Evolutionary conservation across 2,797 vertebrate species (phyloP).

Genomic region (Schizopygopsis pylzovi): DNA sequence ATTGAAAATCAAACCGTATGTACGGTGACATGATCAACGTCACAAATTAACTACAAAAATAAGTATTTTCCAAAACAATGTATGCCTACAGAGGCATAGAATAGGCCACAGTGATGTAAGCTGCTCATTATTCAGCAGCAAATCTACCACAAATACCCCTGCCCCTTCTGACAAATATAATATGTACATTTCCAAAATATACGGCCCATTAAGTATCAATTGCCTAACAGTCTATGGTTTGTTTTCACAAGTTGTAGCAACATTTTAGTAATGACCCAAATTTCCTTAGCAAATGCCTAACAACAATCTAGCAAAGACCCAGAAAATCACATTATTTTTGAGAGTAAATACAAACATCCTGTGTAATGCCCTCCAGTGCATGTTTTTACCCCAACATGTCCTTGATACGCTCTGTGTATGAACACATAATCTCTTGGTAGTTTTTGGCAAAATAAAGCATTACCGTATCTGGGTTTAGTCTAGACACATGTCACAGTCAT

Average conservation of each 20-base stretch:
- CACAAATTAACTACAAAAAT: neutral
- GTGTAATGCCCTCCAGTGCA: neutral
- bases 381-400: neutral
- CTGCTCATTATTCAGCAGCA: neutral
- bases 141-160: neutral
- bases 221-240: neutral
- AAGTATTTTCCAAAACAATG: neutral
- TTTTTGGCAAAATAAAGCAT: constrained; percentile 16
- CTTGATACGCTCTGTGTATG: neutral
- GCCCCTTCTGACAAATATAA: neutral
- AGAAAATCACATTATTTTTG: neutral
- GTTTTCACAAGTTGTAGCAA: neutral
- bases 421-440: neutral
- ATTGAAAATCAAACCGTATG: neutral
- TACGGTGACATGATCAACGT: neutral
- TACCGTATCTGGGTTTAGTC: neutral
- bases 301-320: neutral
- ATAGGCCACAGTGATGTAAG: neutral
- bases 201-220: neutral
- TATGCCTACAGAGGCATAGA: neutral
- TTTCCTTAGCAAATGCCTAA: neutral
- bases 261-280: neutral
- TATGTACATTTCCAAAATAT: neutral
- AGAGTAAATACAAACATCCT: neutral
- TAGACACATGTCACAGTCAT: neutral